phyloP scores from a whole-genome alignment of 2,113 vertebrate species.

The Polyodon spathula region DNA sequence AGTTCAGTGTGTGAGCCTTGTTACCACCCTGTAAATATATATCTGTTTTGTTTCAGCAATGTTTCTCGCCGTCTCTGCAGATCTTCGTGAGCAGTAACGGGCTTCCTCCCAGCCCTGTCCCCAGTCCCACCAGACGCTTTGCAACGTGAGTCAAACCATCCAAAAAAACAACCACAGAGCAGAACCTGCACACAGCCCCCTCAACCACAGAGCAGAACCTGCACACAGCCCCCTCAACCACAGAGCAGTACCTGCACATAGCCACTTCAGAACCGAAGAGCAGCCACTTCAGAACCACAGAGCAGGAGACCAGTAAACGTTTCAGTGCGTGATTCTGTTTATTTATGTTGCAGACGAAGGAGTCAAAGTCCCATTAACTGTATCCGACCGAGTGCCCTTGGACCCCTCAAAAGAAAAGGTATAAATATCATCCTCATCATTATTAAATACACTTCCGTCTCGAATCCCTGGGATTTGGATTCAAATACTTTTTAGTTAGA shows the following conservation, averaged over 20 bases:
- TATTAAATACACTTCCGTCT: too few species aligned
- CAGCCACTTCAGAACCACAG: too few species aligned
- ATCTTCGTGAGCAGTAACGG: constrained; percentile 90
- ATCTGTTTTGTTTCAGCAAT: constrained; percentile 60
- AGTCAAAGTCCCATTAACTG: constrained; percentile 95
- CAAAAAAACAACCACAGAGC: too few species aligned
- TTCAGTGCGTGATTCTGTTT: constrained; percentile 6
- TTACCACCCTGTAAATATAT: constrained; percentile 1
- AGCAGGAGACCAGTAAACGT: too few species aligned
- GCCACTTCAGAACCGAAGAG: too few species aligned
- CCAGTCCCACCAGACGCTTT: constrained; percentile 85
- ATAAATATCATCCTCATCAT: constrained; percentile 11
- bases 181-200: too few species aligned
- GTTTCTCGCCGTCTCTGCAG: constrained; percentile 92
- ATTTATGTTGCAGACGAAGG: constrained; percentile 61
- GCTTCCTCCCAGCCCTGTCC: constrained; percentile 81
- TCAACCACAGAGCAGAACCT: too few species aligned
- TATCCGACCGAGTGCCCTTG: constrained; percentile 87
- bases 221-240: too few species aligned
- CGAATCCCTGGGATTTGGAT: too few species aligned
- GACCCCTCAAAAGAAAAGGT: constrained; percentile 92
- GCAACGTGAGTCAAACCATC: constrained; percentile 60
- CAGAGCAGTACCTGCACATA: too few species aligned
- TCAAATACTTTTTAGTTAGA: too few species aligned
- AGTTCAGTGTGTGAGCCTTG: too few species aligned